Evolutionary conservation across 2,113 vertebrate species (phyloP), one percentile per base, ranked within the genome.

Genomic region (Triplophysa siluroides): DNA sequence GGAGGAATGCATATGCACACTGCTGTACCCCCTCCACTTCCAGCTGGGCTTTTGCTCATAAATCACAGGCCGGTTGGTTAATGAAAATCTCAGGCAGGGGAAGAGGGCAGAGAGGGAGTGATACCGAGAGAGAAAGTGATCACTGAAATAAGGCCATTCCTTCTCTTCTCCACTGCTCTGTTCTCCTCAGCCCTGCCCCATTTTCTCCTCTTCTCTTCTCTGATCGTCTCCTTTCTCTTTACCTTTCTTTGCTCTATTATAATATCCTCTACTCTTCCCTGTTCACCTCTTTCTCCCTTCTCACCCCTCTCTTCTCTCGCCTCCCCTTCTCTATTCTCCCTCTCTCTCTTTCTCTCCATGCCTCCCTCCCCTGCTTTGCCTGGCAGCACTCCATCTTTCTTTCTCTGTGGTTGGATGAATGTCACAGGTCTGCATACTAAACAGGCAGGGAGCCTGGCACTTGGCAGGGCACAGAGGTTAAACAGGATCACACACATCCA

Each of bases 401-500:
- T 63, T 61, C 52, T 43, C 64, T 52, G 70, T 41, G 24, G 61
- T 16, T 79, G 26, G 71, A 18, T 14, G 45, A 23, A 26, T 72
- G 77, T 54, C 62, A 82, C 45, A 26, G 78, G 76, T 61, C 65
- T 80, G 85, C 83, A 87, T 86, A 86, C 87, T 88, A 89, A 91
- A 82, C 86, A 87, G 85, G 79, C 85, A 82, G 86, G 80, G 82
- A 84, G 38, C 85, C 76, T 84, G 70, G 69, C 86, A 85, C 83
- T 78, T 85, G 76, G 76, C 83, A 82, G 86, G 86, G 83, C 56
- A 76, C 6, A 76, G 63, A 80, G 88, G 84, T 86, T 88, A 87
- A 92, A 89, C 82, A 84, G 83, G 82, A 89, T 87, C 89, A 85
- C 62, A 79, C 71, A 85, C 71, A 78, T n/a, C 29, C 63, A 81